Conservation (phyloP, 1,140 invertebrate genomes). For the Cecropterus lyciades region DNA sequence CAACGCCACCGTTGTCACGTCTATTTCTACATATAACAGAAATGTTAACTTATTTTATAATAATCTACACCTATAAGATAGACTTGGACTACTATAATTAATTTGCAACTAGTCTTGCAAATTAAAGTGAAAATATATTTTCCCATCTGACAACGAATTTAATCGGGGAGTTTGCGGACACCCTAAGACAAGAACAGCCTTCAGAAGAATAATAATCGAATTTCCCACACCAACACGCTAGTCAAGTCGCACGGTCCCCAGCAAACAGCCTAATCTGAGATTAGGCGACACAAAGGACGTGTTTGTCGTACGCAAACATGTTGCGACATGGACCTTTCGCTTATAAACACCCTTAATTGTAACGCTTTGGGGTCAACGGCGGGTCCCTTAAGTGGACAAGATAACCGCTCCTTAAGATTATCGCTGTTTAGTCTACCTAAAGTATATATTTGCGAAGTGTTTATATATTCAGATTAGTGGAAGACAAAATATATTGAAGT, state of each 20-base stretch:
- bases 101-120: too few species aligned
- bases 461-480: too few species aligned
- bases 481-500: too few species aligned
- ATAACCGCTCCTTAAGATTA: conserved; percentile 5
- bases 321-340: conserved; percentile 3
- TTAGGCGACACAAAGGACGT: conserved; percentile 22
- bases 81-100: too few species aligned
- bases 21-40: too few species aligned
- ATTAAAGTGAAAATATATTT: too few species aligned
- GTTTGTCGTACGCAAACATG: conserved; percentile 22
- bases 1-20: too few species aligned
- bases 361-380: conserved; percentile 4
- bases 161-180: not conserved
- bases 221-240: not conserved
- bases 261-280: conserved; percentile 21
- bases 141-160: too few species aligned
- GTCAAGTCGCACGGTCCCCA: not conserved
- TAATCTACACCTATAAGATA: too few species aligned
- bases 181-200: not conserved
- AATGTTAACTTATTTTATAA: too few species aligned
- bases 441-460: too few species aligned
- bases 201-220: conserved; percentile 10
- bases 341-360: conserved; percentile 21
- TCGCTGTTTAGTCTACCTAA: not conserved
- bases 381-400: conserved; percentile 6